Conservation (phyloP, 1,140 invertebrate genomes). For the Drosophila pruinosa region DNA sequence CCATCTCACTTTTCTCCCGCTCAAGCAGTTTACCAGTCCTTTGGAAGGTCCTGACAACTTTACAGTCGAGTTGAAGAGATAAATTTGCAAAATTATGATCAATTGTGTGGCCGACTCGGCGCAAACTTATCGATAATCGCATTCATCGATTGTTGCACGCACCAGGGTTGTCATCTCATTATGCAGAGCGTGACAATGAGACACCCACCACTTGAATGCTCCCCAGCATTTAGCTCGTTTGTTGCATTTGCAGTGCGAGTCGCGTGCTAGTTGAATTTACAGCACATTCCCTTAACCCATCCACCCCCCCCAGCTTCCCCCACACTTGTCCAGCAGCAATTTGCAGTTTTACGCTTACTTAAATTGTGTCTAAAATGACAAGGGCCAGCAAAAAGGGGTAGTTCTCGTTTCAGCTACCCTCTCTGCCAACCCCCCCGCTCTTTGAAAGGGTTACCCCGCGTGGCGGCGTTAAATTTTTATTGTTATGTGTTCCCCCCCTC, state of each 20-base stretch:
- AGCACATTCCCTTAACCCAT: slow-evolving; percentile 14
- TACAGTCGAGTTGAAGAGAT: slow-evolving; percentile 33
- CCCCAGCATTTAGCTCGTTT: slow-evolving; percentile 15
- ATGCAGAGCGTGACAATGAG: slow-evolving; percentile 75
- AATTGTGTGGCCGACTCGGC: slow-evolving; percentile 27
- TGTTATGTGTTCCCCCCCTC: slow-evolving; percentile 58
- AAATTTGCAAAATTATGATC: slow-evolving; percentile 74
- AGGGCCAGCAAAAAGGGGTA: slow-evolving; percentile 46
- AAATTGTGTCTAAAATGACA: slow-evolving; percentile 78
- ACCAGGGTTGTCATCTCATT: slow-evolving; percentile 64
- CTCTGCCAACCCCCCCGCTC: neutral
- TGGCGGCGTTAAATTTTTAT: slow-evolving; percentile 70
- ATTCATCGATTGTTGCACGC: neutral
- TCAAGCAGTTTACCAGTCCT: neutral
- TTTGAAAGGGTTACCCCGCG: slow-evolving; percentile 27
- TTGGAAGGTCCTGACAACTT: neutral
- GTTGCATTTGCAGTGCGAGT: slow-evolving; percentile 45
- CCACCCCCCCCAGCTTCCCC: too few relatives aligned
- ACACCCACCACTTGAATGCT: too few relatives aligned
- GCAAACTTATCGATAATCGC: slow-evolving; percentile 9
- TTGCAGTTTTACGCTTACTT: slow-evolving; percentile 81
- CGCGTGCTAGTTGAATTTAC: slow-evolving; percentile 75
- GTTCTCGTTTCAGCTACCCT: slow-evolving; percentile 20
- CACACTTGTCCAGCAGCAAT: slow-evolving; percentile 64
- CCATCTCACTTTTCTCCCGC: neutral